Evolutionary conservation across 1,140 invertebrate genomes (phyloP).

Genomic region (Anthonomus grandis): DNA sequence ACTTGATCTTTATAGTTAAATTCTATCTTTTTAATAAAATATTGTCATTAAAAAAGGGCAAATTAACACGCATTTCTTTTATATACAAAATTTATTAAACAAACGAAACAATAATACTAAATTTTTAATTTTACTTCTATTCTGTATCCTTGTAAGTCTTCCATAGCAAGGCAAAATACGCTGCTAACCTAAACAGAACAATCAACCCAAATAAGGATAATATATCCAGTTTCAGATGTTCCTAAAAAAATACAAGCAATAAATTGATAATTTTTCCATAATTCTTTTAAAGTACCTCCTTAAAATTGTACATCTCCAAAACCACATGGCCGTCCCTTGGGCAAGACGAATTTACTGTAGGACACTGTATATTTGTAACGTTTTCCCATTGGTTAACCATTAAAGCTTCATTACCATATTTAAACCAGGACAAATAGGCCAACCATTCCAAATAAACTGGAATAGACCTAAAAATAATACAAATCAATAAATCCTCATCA

Average conservation of each 20-base stretch:
- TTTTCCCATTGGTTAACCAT: constrained; percentile 91
- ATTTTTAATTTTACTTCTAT: no score
- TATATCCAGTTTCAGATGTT: constrained; percentile 63
- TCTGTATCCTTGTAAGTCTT: constrained; percentile 53
- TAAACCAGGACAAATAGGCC: constrained; percentile 93
- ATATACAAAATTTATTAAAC: no score
- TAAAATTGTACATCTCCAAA: constrained; percentile 75
- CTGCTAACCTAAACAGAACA: constrained; percentile 70
- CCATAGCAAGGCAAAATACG: constrained; percentile 69
- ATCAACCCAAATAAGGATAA: constrained; percentile 67
- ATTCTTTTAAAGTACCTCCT: constrained; percentile 57
- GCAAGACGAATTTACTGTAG: constrained; percentile 67
- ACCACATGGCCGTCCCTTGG: constrained; percentile 72
- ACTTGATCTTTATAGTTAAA: no score
- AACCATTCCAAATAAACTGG: constrained; percentile 88
- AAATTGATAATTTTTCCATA: background rate
- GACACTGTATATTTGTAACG: constrained; percentile 69
- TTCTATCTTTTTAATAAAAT: no score
- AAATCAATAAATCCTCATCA: no score
- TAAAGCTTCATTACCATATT: constrained; percentile 89
- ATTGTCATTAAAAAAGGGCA: no score
- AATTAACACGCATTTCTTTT: no score
- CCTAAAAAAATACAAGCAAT: constrained; percentile 33
- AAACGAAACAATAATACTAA: no score
- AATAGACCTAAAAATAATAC: constrained; percentile 65